Evolutionary conservation across 2,888 invertebrate species (phyloP).

Genomic region (Barypeithes pellucidus): DNA sequence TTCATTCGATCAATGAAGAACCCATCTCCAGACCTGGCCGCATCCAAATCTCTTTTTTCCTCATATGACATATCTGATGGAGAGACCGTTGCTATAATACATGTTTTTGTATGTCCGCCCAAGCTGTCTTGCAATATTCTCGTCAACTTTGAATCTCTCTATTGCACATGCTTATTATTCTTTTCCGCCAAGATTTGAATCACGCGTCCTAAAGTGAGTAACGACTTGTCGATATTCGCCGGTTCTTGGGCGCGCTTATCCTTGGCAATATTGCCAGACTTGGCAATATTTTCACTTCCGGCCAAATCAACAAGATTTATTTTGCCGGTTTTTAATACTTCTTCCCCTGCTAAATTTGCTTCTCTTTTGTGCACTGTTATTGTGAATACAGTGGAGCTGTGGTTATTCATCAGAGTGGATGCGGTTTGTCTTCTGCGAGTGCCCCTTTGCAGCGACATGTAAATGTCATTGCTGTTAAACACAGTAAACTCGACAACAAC

Average conservation of each 20-base stretch:
- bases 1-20: slow-evolving; percentile 90
- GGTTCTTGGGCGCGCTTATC: slow-evolving; percentile 94
- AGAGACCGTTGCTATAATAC: slow-evolving; percentile 96
- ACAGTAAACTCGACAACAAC: slow-evolving; percentile 96
- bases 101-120: slow-evolving; percentile 97
- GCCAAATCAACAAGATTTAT: slow-evolving; percentile 98
- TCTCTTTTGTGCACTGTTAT: slow-evolving; percentile 95
- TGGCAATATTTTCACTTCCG: slow-evolving; percentile 97
- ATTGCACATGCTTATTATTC: slow-evolving; percentile 91
- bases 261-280: slow-evolving; percentile 93
- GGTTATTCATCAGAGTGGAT: slow-evolving; percentile 94
- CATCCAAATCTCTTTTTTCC: slow-evolving; percentile 91
- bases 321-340: slow-evolving; percentile 94
- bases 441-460: slow-evolving; percentile 90
- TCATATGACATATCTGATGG: slow-evolving; percentile 91
- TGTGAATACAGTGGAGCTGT: slow-evolving; percentile 96
- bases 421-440: slow-evolving; percentile 91
- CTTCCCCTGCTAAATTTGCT: slow-evolving; percentile 90
- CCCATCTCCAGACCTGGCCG: slow-evolving; percentile 90
- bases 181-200: slow-evolving; percentile 95
- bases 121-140: slow-evolving; percentile 95
- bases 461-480: slow-evolving; percentile 89
- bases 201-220: slow-evolving; percentile 89
- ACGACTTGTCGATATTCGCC: slow-evolving; percentile 95
- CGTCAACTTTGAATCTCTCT: slow-evolving; percentile 97